Conservation (phyloP, 2,113 vertebrate species). For the Cyanistes caeruleus region DNA sequence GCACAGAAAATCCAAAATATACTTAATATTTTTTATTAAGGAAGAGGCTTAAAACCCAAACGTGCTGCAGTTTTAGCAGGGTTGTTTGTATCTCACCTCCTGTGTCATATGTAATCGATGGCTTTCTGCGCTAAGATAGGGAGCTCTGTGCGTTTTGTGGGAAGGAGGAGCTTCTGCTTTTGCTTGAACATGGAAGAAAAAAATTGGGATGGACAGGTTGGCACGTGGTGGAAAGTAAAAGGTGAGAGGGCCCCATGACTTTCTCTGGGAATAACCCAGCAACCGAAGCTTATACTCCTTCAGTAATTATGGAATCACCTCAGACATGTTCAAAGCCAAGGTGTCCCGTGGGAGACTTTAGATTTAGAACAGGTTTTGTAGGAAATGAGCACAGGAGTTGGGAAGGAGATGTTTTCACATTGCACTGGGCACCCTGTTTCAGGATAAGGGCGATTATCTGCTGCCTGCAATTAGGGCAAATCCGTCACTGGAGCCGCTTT, state of each 20-base stretch:
- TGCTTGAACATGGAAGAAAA: fast-evolving
- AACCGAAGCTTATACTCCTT: neutral
- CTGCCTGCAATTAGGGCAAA: neutral
- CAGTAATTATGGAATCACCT: neutral
- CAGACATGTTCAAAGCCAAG: neutral
- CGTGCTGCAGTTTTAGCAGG: neutral
- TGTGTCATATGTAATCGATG: neutral
- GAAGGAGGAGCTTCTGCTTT: neutral
- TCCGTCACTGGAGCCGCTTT: neutral
- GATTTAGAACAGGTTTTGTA: neutral
- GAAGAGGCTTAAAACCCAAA: neutral
- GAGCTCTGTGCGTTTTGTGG: neutral
- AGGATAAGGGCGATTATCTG: neutral
- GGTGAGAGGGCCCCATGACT: neutral
- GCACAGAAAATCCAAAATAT: neutral
- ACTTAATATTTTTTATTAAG: neutral
- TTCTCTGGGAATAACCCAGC: neutral
- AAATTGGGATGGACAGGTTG: neutral
- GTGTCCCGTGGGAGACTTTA: neutral
- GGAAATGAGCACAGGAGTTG: neutral
- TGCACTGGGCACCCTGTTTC: neutral
- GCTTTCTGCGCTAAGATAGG: neutral
- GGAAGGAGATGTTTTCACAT: neutral
- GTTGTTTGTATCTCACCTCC: neutral
- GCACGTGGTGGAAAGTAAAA: neutral